These are phyloP conservation scores for Pelagia noctiluca DNA, from an alignment of 30 jellyfish, hydroid and myxozoan species.

Conservation along the genomic window DNA sequence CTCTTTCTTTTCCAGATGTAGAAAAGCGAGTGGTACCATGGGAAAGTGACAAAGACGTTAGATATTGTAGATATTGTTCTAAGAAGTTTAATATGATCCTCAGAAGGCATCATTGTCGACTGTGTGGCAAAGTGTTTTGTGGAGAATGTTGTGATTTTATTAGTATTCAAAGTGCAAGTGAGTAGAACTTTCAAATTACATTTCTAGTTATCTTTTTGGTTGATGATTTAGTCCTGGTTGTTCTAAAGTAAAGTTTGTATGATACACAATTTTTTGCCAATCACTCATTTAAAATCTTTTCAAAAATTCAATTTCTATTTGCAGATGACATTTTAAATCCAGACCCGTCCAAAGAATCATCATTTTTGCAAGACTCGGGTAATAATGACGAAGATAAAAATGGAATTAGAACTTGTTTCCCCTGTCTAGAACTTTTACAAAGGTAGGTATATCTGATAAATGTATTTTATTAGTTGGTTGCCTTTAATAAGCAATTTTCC, in stretches of 20 bases:
- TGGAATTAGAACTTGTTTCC: slow-evolving; percentile 70
- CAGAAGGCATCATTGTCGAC: slow-evolving; percentile 94
- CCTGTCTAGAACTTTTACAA: slow-evolving; percentile 71
- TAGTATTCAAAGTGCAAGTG: slow-evolving; percentile 73
- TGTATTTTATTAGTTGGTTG: not conserved
- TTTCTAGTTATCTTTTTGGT: not conserved
- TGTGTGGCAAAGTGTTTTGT: slow-evolving; percentile 94
- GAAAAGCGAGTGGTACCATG: slow-evolving; percentile 93
- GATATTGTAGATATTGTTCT: slow-evolving; percentile 82
- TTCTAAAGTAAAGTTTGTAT: not conserved
- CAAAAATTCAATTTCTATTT: not conserved
- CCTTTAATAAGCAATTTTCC: not conserved
- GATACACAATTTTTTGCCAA: too few relatives aligned
- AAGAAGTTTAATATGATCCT: slow-evolving; percentile 74
- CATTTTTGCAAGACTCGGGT: slow-evolving; percentile 19
- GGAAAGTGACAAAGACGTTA: slow-evolving; percentile 87
- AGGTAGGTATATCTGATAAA: slow-evolving; percentile 31
- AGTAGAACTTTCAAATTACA: not conserved
- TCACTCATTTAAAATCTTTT: too few relatives aligned
- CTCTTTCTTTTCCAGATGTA: slow-evolving; percentile 59
- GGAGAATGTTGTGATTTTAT: slow-evolving; percentile 76
- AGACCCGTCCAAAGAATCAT: slow-evolving; percentile 2
- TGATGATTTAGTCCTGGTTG: not conserved
- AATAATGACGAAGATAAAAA: slow-evolving; percentile 61
- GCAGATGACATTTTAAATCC: slow-evolving; percentile 63